Percentiles rank a stretch among this genome's conserved stretches.
Conservation (phyloP, 2,797 vertebrate genomes). For the Phoebastria nigripes region DNA sequence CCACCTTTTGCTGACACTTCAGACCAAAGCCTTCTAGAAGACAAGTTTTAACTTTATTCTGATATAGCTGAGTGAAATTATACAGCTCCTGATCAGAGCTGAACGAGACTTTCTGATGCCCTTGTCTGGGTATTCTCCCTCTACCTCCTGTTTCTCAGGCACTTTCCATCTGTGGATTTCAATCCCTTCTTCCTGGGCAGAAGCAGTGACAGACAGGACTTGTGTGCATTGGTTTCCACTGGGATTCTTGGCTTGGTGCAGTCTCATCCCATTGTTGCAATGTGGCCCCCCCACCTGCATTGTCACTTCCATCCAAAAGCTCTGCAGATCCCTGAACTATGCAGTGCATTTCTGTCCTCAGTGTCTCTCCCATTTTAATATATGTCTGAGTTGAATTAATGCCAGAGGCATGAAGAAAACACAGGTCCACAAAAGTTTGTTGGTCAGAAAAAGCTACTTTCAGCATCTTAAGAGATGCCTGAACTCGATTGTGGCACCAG, state of each 20-base stretch:
- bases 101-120: background rate
- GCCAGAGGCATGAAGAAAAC: background rate
- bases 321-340: background rate
- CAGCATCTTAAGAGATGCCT: background rate
- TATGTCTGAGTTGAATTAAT: background rate
- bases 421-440: background rate
- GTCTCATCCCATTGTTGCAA: background rate
- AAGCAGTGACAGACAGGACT: background rate
- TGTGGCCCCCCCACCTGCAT: background rate
- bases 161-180: background rate
- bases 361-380: background rate
- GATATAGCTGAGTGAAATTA: background rate
- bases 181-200: background rate
- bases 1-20: background rate
- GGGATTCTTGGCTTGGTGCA: background rate
- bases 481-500: background rate
- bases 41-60: background rate
- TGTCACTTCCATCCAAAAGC: background rate
- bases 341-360: background rate
- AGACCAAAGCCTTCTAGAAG: background rate
- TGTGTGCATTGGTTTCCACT: background rate
- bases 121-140: background rate
- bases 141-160: background rate
- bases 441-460: background rate
- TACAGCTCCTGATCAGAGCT: background rate